Base-by-base conservation (phyloP, 2,888 invertebrate genomes). In the Leptinotarsa tumamoca region DNA sequence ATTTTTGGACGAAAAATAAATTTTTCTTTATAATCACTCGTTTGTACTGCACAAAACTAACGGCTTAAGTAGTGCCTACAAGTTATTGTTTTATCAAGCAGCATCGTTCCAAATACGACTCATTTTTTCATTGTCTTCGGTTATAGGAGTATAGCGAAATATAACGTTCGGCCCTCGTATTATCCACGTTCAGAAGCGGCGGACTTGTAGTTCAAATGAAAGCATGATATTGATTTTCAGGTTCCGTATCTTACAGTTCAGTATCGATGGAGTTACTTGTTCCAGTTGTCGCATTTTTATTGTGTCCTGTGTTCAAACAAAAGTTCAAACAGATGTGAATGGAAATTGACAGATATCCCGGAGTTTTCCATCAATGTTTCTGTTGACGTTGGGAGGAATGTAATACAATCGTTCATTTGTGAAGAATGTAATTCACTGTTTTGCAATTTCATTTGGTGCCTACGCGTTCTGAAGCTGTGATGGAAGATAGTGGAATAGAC, bases 401-500 rank as follows among this genome's bases (percentile, higher is more conserved):
- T 23, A 23, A 68, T 23, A 23, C 23, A 14, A 14, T 23, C 13
- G 15, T 2, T 23, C 23, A n/a, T 27, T 67, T 15, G 50, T 21
- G 14, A 56, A 74, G 67, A 4, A 71, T 71, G 71, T 74, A 70
- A 43, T 56, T 23, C 49, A 43, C n/a, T 43, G 21, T 61, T 61
- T 56, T 58, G 50, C 15, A 58, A 73, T 21, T 71, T 63, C 52
- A 63, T 56, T 49, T 49, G 63, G 49, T 56, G 52, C 15, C 67
- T 27, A 51, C 4, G 23, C 15, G 18, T 17, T 33, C 43, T 43
- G 33, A 54, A 73, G 56, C 61, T 73, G 79, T 76, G 77, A 90
- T 90, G 90, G 90, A 90, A 85, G 90, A 90, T 83, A 90, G 90
- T 85, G 90, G 90, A 27, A 90, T 90, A 50, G 85, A 90, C 82